Base-by-base conservation (phyloP, 1,140 invertebrate genomes). In the Hyles euphorbiae region DNA sequence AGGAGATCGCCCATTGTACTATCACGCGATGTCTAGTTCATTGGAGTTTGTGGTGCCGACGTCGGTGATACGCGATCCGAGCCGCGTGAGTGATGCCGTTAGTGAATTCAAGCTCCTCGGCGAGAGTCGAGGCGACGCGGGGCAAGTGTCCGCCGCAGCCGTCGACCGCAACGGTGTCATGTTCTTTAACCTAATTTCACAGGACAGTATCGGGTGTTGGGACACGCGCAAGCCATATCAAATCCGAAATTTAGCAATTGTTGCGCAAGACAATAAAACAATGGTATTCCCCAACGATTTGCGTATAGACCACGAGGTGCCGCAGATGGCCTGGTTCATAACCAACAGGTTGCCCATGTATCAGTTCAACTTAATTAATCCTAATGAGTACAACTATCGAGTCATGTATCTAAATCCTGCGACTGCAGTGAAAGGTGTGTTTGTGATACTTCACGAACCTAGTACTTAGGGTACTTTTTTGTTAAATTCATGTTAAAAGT, bases 201-300 rank as follows among this genome's bases (percentile, higher is more conserved):
- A 90, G 44, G 93, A 95, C 74, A 92, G 93, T 48, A 91, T 96
- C 6, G 95, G 94, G 59, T 96, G 95, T 80, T 96, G 95, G 95
- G 93, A 96, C 70, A 94, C 93, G 3, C 87, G 91, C 2, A 95
- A 94, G 64, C 91, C 93, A 3, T 94, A 95, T 63, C 90, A 87
- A 55, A 89, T 91, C 5, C 72, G 88, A 3, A 94, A 94, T 81
- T 81, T 94, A 57, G 91, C 90, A 3, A 87, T 95, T 1, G 81
- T 95, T 4, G 92, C 92, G 1, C 70, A 88, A n/a, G 92, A 92
- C 65, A 91, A 90, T 34, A 77, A 85, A n/a, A 92, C 92, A 0
- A 78, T 96, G 22, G 87, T 94, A 5, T 96, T 96, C 68, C 94
- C 95, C 0, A 96, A 96, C 65, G 95, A 96, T 71, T 80, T 96